Conservation (phyloP, 2,888 invertebrate genomes). For the Nomada lathburiana region DNA sequence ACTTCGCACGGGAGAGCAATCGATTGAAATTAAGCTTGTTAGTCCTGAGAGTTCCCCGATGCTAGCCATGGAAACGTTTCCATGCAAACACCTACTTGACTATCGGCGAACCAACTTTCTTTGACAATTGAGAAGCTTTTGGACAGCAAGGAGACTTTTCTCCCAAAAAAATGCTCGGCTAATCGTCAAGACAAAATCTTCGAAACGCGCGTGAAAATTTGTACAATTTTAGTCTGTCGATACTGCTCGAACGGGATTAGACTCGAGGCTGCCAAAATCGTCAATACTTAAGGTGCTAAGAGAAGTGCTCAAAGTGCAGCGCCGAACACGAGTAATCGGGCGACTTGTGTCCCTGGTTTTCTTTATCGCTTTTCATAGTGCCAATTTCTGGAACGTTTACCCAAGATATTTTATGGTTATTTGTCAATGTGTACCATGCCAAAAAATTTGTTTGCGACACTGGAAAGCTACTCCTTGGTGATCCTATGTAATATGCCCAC, state of each 20-base stretch:
- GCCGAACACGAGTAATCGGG: too few species aligned
- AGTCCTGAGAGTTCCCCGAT: not conserved
- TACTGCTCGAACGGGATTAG: not conserved
- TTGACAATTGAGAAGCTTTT: constrained; percentile 2
- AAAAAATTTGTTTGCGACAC: too few species aligned
- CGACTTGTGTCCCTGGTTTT: too few species aligned
- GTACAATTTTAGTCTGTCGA: not conserved
- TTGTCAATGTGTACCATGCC: too few species aligned
- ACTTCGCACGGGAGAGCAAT: constrained; percentile 1
- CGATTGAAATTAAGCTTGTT: constrained; percentile 25
- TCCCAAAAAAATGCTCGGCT: not conserved
- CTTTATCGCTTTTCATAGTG: too few species aligned
- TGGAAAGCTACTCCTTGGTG: too few species aligned
- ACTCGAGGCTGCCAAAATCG: not conserved
- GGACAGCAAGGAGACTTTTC: not conserved
- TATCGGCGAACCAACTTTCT: not conserved
- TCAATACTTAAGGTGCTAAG: not conserved
- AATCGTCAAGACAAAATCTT: not conserved
- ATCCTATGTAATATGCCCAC: too few species aligned
- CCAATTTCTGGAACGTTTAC: too few species aligned
- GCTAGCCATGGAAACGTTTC: not conserved
- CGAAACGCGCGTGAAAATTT: not conserved
- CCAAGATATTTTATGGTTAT: too few species aligned
- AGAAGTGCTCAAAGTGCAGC: not conserved
- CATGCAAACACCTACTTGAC: not conserved